Evolutionary conservation across 2,888 invertebrate genomes (phyloP), one percentile per base, ranked within the genome.

Genomic region (Sarcophaga rosellei): DNA sequence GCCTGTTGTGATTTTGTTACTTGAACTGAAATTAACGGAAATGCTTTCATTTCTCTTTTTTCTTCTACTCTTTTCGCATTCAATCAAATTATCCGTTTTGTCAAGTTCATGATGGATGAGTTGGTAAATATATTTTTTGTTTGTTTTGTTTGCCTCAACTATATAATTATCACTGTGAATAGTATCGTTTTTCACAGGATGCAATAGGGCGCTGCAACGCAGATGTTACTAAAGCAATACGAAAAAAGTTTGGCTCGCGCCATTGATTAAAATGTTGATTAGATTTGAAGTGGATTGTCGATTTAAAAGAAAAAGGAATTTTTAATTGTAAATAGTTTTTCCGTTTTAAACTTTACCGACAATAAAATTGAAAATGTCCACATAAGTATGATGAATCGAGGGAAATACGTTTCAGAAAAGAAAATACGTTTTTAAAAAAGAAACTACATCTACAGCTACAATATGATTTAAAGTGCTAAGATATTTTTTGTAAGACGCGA

Each of bases 101-200:
- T 68, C 20, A 53, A 66, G 47, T 17, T 61, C 45, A 74, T 84
- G 84, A 84, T 77, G 72, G 78, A 77, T 73, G 86, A 84, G 75
- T 80, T 83, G 73, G 59, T 72, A 59, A 65, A 81, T 47, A 53
- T 15, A 15, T 53, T 53, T 53, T 53, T 53, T 53, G 15, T 53
- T 53, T 15, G 15, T 53, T 53, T 53, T 15, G 15, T 53, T 47
- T 53, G 53, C 53, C 17, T 53, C 12, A 83, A 84, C 78, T 80
- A 62, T 86, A 81, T 86, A 86, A 86, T 86, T 86, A 86, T 84
- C 78, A 84, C 81, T 75, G 59, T 86, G 86, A 76, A 76, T 73
- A 84, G 86, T 84, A 86, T 86, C 84, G 78, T 81, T 86, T 86
- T 86, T 86, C 86, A 86, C 81, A 86, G 86, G 84, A 81, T 86